Base-by-base conservation (phyloP, 2,888 invertebrate species). In the Drosophila hamatofila region DNA sequence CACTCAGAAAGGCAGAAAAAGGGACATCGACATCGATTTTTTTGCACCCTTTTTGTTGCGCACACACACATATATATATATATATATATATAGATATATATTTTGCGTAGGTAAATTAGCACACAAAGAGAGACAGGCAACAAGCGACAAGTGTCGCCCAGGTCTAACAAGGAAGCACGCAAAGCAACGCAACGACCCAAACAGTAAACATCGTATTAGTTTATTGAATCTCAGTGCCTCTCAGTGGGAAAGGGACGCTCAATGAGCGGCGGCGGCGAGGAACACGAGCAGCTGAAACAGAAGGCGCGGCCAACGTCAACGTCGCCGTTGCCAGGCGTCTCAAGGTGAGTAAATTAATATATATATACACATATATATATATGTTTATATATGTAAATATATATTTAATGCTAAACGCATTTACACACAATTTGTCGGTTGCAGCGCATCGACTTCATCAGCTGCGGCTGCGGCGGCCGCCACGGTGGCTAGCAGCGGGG, bases 1-100 rank as follows among this genome's bases (percentile, higher is more conserved):
- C 9, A 30, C 30, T 25, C 21, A 41, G 46, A 41, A 58, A 41
- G 55, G 60, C 46, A 63, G 35, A 56, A 68, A 84, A 75, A 85
- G 83, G 87, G 83, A 87, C 88, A 80, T 86, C 77, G 80, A 83
- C 81, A 82, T 83, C 83, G 83, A 83, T 83, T 88, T 87, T 85
- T 87, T 89, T 81, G 74, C 79, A 79, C 79, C 78, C 83, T 82
- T 88, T 88, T 78, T 70, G 49, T 64, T 51, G 67, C 63, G 66
- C 78, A 74, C 35, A 35, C 14, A 44, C 1, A 44, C 7, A 44
- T 14, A 25, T 16, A 46, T 46, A 21, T 42, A 12, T 23, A 21
- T 7, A 42, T 21, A 42, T 18, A 18, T 18, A 11, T 12, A 42
- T 21, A 46, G 9, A 46, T 25, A 46, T 44, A 48, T 66, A 78